Percentiles rank a stretch among this genome's conserved stretches.
These are phyloP conservation scores for Hydropotes inermis DNA, from an alignment of 2,113 vertebrate species.

Conservation along the genomic window DNA sequence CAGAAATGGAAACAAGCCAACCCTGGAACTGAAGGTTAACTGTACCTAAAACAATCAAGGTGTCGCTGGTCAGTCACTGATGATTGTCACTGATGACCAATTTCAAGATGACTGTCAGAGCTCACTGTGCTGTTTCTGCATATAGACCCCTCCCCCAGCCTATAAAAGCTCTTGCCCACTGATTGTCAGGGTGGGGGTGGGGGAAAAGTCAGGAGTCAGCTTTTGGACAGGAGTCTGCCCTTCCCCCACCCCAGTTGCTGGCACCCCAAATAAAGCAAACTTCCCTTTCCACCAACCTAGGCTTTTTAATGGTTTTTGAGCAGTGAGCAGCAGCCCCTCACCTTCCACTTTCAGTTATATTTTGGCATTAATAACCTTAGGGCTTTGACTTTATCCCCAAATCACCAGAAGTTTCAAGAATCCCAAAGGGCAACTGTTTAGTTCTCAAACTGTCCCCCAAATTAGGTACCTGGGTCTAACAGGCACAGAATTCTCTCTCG, in stretches of 20 bases:
- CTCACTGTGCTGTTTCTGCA: background rate
- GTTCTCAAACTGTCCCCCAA: background rate
- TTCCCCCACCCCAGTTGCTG: background rate
- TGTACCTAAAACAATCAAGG: background rate
- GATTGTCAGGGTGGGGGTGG: rapidly evolving
- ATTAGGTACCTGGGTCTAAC: background rate
- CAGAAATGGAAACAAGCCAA: background rate
- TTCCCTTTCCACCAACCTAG: background rate
- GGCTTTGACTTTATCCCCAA: background rate
- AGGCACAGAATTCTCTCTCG: background rate
- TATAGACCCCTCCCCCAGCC: background rate
- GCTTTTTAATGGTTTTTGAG: background rate
- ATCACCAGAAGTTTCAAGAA: background rate
- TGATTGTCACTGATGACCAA: background rate
- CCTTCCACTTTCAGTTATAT: background rate
- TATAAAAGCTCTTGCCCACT: background rate
- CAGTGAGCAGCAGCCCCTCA: background rate
- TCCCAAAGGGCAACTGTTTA: background rate
- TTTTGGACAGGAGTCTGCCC: background rate
- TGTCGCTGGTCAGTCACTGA: background rate
- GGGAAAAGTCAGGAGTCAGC: background rate
- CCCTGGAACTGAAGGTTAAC: background rate
- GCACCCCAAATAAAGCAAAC: background rate
- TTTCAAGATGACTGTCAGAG: background rate
- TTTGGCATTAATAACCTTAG: background rate